phyloP scores from a whole-genome alignment of 2,113 vertebrate species.

The Hipposideros armiger region DNA sequence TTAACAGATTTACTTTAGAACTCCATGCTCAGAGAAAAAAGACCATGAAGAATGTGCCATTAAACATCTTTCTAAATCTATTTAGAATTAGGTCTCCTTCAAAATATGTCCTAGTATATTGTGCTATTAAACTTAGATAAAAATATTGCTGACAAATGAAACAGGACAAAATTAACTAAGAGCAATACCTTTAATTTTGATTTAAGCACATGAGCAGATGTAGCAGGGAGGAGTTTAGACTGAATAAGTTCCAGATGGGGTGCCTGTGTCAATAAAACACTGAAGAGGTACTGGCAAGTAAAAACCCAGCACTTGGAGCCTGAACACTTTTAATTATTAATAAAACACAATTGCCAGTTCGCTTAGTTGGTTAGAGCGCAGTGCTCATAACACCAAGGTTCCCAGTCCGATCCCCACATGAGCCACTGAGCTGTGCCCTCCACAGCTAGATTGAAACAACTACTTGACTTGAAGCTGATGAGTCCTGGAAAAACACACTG shows the following conservation, averaged over 20 bases:
- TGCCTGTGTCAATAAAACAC: neutral
- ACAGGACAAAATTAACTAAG: neutral
- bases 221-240: neutral
- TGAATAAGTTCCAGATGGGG: neutral
- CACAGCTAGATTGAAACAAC: no score
- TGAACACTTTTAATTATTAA: slow-evolving; percentile 40
- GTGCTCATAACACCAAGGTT: no score
- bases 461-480: no score
- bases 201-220: slow-evolving; percentile 6
- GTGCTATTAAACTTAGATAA: slow-evolving; percentile 56
- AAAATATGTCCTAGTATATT: neutral
- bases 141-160: slow-evolving; percentile 26
- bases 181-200: slow-evolving; percentile 63
- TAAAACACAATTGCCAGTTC: slow-evolving; percentile 23
- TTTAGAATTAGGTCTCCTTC: slow-evolving; percentile 55
- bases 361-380: no score
- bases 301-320: slow-evolving; percentile 15
- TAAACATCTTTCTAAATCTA: neutral
- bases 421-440: no score
- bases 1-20: slow-evolving; percentile 41
- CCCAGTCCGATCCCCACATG: no score
- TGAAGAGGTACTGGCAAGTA: neutral
- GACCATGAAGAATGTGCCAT: neutral
- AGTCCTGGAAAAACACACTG: no score
- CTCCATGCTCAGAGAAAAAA: neutral